Evolutionary conservation across 2,113 vertebrate genomes (phyloP).

Genomic region (Antennarius striatus): DNA sequence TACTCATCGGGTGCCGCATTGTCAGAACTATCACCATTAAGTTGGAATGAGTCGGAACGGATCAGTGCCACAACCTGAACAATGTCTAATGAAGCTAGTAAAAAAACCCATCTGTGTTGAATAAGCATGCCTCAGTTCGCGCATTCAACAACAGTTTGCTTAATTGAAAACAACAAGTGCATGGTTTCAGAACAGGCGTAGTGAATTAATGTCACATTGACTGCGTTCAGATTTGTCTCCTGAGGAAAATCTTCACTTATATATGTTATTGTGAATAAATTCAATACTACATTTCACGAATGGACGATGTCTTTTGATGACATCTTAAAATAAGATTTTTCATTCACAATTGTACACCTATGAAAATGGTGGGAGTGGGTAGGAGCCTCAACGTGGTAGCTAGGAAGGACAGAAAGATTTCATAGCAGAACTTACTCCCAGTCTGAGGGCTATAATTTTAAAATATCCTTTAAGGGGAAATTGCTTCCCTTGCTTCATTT

Average conservation of each 20-base stretch:
- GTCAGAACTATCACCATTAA: constrained; percentile 20
- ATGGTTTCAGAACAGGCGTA: constrained; percentile 25
- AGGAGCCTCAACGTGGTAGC: constrained; percentile 37
- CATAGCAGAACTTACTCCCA: constrained; percentile 40
- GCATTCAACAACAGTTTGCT: constrained; percentile 24
- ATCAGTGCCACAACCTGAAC: constrained; percentile 31
- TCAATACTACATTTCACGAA: not conserved
- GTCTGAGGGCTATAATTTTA: constrained; percentile 62
- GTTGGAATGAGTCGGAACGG: constrained; percentile 11
- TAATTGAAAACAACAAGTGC: constrained; percentile 36
- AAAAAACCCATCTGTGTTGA: constrained; percentile 19
- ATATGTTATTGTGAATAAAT: not conserved
- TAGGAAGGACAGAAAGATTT: constrained; percentile 46
- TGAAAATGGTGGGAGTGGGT: not conserved
- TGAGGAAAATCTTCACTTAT: not conserved
- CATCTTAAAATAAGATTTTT: constrained; percentile 22
- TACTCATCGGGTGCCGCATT: constrained; percentile 22
- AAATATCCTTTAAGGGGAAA: constrained; percentile 73
- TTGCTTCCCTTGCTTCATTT: constrained; percentile 74
- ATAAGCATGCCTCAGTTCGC: constrained; percentile 23
- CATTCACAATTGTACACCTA: constrained; percentile 14
- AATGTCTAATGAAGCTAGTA: constrained; percentile 40
- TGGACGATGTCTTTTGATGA: constrained; percentile 2
- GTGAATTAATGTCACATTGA: constrained; percentile 36
- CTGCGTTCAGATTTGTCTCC: constrained; percentile 14